These are phyloP conservation scores for Drosophila tani DNA, from an alignment of 1,140 invertebrate genomes.

Conservation along the genomic window DNA sequence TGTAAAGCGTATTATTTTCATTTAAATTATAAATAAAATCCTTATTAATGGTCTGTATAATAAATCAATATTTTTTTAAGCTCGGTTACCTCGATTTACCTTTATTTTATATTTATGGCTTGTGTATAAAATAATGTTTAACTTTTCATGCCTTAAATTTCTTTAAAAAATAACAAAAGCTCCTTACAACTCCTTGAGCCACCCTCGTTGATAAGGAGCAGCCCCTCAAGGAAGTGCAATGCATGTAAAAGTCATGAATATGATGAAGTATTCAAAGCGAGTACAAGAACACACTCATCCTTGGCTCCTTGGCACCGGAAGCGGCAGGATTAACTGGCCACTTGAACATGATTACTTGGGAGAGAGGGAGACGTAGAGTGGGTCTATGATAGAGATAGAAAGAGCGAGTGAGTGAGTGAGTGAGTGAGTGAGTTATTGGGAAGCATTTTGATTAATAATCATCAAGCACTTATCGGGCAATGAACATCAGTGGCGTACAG, in stretches of 20 bases:
- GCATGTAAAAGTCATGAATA: slow-evolving; percentile 62
- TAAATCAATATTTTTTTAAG: neutral
- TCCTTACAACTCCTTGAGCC: neutral
- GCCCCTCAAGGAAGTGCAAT: slow-evolving; percentile 62
- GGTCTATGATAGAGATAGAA: neutral
- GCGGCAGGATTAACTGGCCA: slow-evolving; percentile 74
- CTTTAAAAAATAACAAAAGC: too few relatives aligned
- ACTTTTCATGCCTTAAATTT: neutral
- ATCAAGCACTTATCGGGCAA: slow-evolving; percentile 39
- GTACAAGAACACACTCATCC: slow-evolving; percentile 14
- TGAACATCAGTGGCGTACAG: slow-evolving; percentile 24
- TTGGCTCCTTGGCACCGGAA: slow-evolving; percentile 43
- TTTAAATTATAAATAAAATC: neutral
- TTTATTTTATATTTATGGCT: neutral
- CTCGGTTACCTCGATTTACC: accelerated
- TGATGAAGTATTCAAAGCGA: slow-evolving; percentile 54
- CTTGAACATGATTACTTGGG: slow-evolving; percentile 69
- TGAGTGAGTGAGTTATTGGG: slow-evolving; percentile 17
- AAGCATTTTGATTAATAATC: slow-evolving; percentile 37
- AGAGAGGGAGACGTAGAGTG: neutral
- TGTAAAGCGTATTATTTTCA: neutral
- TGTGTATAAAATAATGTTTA: neutral
- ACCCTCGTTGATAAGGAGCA: slow-evolving; percentile 42
- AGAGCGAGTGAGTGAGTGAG: slow-evolving; percentile 19
- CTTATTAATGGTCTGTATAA: neutral